phyloP scores from a whole-genome alignment of 2,113 vertebrate species.

The human (Homo sapiens) region DNA sequence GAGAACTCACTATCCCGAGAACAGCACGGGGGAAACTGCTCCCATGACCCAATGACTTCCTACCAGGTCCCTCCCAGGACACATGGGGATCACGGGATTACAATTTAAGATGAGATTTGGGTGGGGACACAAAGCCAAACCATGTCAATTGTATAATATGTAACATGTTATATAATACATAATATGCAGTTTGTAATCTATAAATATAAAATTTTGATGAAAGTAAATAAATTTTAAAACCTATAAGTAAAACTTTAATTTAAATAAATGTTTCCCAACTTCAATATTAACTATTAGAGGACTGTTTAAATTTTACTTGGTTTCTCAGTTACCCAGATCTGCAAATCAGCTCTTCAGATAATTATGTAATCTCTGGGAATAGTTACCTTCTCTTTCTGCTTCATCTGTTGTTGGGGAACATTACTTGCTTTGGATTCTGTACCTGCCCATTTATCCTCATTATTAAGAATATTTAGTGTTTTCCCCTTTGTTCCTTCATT shows the following conservation, averaged over 20 bases:
- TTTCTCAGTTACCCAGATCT: background rate
- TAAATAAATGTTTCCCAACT: background rate
- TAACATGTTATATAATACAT: background rate
- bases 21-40: no score
- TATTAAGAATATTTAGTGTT: background rate
- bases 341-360: background rate
- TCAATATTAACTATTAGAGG: background rate
- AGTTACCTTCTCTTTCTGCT: background rate
- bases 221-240: background rate
- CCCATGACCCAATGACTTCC: no score
- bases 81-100: no score
- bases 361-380: background rate
- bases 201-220: background rate
- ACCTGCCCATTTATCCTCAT: background rate
- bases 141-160: background rate
- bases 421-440: background rate
- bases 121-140: no score
- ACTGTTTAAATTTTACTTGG: background rate
- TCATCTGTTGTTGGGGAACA: background rate
- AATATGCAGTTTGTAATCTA: background rate
- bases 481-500: background rate
- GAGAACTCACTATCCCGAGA: no score
- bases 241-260: background rate
- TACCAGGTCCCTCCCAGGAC: no score
- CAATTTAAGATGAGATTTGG: no score